A percentile compares a stretch with the other conserved stretches of the same genome.
These are phyloP conservation scores for Belonocnema kinseyi DNA, from an alignment of 1,140 invertebrate species.

Conservation along the genomic window DNA sequence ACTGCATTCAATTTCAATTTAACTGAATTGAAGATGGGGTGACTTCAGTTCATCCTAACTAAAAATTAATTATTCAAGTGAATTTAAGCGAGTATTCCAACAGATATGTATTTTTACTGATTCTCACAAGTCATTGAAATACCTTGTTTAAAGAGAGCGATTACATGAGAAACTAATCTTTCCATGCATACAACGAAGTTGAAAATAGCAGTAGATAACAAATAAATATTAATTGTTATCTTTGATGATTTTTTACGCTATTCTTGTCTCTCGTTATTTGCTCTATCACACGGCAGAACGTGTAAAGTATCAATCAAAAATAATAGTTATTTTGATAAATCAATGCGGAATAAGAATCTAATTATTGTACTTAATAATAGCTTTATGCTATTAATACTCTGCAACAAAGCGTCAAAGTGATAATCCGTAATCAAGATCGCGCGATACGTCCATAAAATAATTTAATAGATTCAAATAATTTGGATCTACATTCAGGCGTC, in stretches of 20 bases:
- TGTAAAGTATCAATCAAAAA: slow-evolving; percentile 8
- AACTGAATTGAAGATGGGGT: no score
- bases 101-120: no score
- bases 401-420: slow-evolving; percentile 71
- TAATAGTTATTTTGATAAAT: slow-evolving; percentile 39
- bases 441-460: slow-evolving; percentile 38
- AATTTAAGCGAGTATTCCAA: no score
- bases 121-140: no score
- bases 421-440: slow-evolving; percentile 65
- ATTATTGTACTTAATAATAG: slow-evolving; percentile 40
- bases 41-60: no score
- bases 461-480: not conserved
- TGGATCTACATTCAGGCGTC: not conserved
- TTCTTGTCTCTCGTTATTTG: not conserved
- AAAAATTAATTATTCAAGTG: no score
- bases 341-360: slow-evolving; percentile 37
- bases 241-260: slow-evolving; percentile 5
- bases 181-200: no score
- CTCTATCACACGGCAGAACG: not conserved
- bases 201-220: not conserved
- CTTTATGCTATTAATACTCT: slow-evolving; percentile 54
- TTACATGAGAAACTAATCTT: not conserved
- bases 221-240: not conserved
- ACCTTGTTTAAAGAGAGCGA: no score
- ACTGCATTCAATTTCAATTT: no score